These are phyloP conservation scores for Volucella inanis DNA, from an alignment of 2,888 invertebrate genomes.

Conservation along the genomic window DNA sequence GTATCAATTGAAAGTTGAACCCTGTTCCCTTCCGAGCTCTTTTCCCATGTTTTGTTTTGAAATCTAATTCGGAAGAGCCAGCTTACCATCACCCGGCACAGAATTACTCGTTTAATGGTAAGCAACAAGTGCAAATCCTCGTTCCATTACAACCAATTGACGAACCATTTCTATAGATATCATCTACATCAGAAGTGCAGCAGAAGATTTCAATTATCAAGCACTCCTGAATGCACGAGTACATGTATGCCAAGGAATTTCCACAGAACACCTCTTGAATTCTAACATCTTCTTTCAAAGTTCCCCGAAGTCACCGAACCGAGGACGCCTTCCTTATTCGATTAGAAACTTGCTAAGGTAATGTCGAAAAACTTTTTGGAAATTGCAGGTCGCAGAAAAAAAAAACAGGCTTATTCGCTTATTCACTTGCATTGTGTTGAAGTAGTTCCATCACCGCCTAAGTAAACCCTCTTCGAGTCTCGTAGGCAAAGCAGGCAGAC, in stretches of 20 bases:
- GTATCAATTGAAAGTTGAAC: slow-evolving; percentile 4
- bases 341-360: neutral
- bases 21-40: neutral
- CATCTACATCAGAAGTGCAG: slow-evolving; percentile 37
- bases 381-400: slow-evolving; percentile 25
- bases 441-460: neutral
- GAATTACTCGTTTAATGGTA: neutral
- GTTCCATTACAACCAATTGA: slow-evolving; percentile 55
- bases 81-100: neutral
- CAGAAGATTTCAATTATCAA: slow-evolving; percentile 66
- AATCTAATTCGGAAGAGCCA: slow-evolving; percentile 4
- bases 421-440: slow-evolving; percentile 10
- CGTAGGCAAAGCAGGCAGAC: slow-evolving; percentile 53
- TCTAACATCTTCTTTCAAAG: slow-evolving; percentile 46
- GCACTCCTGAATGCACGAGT: slow-evolving; percentile 37
- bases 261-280: slow-evolving; percentile 39
- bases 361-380: slow-evolving; percentile 38
- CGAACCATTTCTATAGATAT: slow-evolving; percentile 37
- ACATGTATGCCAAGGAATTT: slow-evolving; percentile 55
- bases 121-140: slow-evolving; percentile 50
- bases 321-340: neutral
- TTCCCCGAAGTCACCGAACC: slow-evolving; percentile 55
- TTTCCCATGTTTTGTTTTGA: neutral
- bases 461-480: neutral
- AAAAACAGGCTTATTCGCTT: slow-evolving; percentile 5